A percentile compares a stretch with the other conserved stretches of the same genome.
Evolutionary conservation across 2,797 vertebrate species (phyloP).

Genomic region (Chloroceryle inda): DNA sequence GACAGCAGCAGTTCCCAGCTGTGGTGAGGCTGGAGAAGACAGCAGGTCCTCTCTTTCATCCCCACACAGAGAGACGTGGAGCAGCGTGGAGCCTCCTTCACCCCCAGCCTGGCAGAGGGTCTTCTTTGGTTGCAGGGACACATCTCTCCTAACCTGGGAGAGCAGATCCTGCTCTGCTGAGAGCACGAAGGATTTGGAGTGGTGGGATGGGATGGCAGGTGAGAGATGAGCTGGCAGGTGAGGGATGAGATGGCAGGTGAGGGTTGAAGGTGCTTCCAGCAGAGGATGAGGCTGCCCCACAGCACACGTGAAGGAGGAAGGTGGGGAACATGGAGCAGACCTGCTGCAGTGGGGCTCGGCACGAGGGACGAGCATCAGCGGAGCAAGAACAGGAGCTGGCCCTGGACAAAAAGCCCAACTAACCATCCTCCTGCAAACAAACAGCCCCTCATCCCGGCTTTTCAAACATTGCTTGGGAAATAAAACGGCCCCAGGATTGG

Average conservation of each 20-base stretch:
- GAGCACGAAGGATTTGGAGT: not conserved
- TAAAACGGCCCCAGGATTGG: constrained; percentile 28
- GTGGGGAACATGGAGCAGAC: not conserved
- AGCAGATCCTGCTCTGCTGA: not conserved
- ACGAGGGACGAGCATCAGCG: accelerated
- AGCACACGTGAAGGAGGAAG: not conserved
- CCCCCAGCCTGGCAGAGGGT: not conserved
- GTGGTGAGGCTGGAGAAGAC: not conserved
- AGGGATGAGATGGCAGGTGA: no score
- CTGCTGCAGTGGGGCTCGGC: not conserved
- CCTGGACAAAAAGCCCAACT: not conserved
- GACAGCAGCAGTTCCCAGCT: not conserved
- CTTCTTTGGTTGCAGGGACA: not conserved
- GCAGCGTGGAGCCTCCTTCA: not conserved
- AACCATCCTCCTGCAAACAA: not conserved
- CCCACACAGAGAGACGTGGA: accelerated
- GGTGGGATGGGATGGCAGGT: accelerated
- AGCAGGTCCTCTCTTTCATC: not conserved
- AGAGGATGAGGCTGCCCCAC: not conserved
- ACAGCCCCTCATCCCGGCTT: not conserved
- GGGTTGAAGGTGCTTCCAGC: not conserved
- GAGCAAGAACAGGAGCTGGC: not conserved
- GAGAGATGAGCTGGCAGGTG: no score
- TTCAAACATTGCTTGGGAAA: not conserved
- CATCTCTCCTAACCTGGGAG: accelerated